Percentiles rank a stretch among this genome's conserved stretches.
Conservation (phyloP, 2,888 invertebrate genomes). For the Caenorhabditis sp. region DNA sequence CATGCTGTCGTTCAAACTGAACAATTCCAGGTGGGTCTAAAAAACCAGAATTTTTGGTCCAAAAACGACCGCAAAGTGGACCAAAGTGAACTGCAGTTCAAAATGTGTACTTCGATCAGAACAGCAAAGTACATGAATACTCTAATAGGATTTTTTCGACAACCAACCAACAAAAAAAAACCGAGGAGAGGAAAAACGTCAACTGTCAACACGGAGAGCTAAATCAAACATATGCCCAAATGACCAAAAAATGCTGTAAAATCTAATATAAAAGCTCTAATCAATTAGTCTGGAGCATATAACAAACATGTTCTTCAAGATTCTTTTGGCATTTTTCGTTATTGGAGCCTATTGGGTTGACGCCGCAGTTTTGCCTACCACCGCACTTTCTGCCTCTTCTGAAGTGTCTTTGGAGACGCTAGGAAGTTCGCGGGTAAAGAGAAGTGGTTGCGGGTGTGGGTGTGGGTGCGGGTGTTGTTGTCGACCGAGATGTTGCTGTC, state of each 20-base stretch:
- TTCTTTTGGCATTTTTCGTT: neutral
- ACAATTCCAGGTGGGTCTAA: too few relatives aligned
- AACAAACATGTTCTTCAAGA: neutral
- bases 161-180: too few relatives aligned
- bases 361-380: neutral
- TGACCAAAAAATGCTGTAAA: neutral
- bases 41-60: too few relatives aligned
- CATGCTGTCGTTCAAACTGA: too few relatives aligned
- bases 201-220: neutral
- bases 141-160: too few relatives aligned
- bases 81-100: too few relatives aligned
- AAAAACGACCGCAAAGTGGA: too few relatives aligned
- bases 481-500: conserved; percentile 17
- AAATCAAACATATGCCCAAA: neutral
- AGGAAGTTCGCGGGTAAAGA: conserved; percentile 20
- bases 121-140: too few relatives aligned
- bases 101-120: too few relatives aligned
- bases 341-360: neutral
- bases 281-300: neutral
- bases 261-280: neutral
- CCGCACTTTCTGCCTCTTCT: neutral
- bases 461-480: conserved; percentile 14
- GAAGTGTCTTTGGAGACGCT: conserved; percentile 13
- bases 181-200: neutral
- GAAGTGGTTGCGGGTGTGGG: conserved; percentile 28